Percentiles rank a stretch among this genome's conserved stretches.
These are phyloP conservation scores for Melanargia galathea DNA, from an alignment of 2,888 invertebrate species.

Conservation along the genomic window DNA sequence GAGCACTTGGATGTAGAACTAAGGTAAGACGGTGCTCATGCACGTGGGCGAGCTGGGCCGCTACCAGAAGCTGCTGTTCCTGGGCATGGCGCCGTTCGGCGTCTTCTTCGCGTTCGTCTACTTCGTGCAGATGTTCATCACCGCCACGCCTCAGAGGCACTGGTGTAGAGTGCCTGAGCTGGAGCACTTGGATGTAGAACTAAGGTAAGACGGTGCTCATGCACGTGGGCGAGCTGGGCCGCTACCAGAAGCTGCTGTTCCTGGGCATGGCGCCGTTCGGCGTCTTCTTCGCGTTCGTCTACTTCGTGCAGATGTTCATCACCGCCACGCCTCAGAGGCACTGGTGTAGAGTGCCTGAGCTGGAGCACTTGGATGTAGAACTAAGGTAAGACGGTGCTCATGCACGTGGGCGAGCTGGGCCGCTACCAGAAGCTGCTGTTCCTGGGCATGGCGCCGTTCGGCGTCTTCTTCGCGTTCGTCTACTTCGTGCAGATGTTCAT, in stretches of 20 bases:
- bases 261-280: conserved; percentile 67
- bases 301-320: conserved; percentile 74
- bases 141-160: conserved; percentile 66
- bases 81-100: conserved; percentile 67
- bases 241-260: conserved; percentile 69
- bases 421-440: conserved; percentile 69
- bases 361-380: conserved; percentile 57
- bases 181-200: conserved; percentile 54
- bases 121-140: conserved; percentile 73
- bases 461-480: conserved; percentile 67
- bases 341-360: conserved; percentile 68
- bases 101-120: conserved; percentile 70
- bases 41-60: conserved; percentile 68
- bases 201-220: conserved; percentile 61
- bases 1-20: conserved; percentile 56
- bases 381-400: conserved; percentile 61
- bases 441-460: conserved; percentile 66
- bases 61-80: conserved; percentile 67
- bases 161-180: conserved; percentile 71
- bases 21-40: conserved; percentile 61
- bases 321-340: conserved; percentile 67
- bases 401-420: conserved; percentile 68
- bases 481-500: conserved; percentile 76
- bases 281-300: conserved; percentile 67
- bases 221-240: conserved; percentile 68